Evolutionary conservation across 1,140 invertebrate genomes (phyloP), one percentile per base, ranked within the genome.

Genomic region (Caenorhabditis inopinata): DNA sequence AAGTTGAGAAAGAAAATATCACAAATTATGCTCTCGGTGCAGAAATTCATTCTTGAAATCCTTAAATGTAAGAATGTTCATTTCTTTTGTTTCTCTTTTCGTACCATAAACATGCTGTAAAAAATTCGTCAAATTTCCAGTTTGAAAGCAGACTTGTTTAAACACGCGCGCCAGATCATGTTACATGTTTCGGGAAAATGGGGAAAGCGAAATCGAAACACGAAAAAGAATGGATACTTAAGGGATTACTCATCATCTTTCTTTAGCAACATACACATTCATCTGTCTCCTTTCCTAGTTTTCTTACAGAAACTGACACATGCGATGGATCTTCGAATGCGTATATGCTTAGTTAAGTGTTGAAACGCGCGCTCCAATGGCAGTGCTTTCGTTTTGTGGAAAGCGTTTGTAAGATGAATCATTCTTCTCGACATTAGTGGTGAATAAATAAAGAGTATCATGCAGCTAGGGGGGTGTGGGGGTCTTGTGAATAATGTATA

Each of bases 401-500:
- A 0, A 48, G 27, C 27, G 7, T 58, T 38, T 38, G 58, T 6
- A 42, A 21, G 58, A 68, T 68, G 58, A 68, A 68, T 68, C 58
- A 68, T 38, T 68, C n/a, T n/a, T n/a, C 58, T 25, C 27, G 18
- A 42, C 58, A 68, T 38, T 68, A 68, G 58, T 68, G 0, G 0
- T 12, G 25, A 58, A 32, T 32, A 21, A 21, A 27, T 38, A 58
- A 12, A 16, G 23, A 16, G 51, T n/a, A 14, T 14, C 38, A 7
- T 42, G 38, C 51, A 51, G 21, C 23, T 7, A n/a, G 23, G 27
- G 18, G 18, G 27, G 35, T 18, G 49, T 25, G 11, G 58, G 11
- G 58, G 5, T 68, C 58, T 68, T 38, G 58, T 68, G 58, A 68
- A 68, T 68, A 68, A 68, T 68, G 58, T 29, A 68, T 68, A 68